phyloP scores from a whole-genome alignment of 2,888 invertebrate species.

The Elegia similella region DNA sequence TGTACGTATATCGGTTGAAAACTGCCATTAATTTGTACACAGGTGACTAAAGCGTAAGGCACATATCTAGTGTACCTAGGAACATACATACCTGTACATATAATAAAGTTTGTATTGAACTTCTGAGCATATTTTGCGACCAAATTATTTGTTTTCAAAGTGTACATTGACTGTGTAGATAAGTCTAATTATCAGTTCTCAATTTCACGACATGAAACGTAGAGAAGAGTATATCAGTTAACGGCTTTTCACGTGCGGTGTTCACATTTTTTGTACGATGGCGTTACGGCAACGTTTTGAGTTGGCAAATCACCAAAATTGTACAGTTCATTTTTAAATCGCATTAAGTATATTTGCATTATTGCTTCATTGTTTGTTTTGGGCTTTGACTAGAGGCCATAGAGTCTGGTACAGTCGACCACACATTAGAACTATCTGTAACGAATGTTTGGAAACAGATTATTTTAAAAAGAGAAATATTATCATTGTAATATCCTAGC shows the following conservation, averaged over 20 bases:
- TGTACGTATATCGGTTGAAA: constrained; percentile 52
- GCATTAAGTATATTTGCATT: constrained; percentile 12
- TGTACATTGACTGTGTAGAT: constrained; percentile 27
- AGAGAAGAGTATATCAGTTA: constrained; percentile 4
- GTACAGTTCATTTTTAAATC: constrained; percentile 19
- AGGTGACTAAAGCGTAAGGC: constrained; percentile 52
- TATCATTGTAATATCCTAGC: too few species aligned
- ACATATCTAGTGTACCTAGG: constrained; percentile 20
- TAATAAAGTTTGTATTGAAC: constrained; percentile 19
- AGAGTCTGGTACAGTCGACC: not conserved
- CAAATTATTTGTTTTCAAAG: constrained; percentile 21
- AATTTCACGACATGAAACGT: constrained; percentile 2
- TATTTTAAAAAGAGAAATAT: too few species aligned
- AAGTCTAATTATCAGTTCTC: not conserved
- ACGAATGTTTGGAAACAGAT: too few species aligned
- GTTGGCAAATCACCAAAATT: constrained; percentile 28
- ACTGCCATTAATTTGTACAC: constrained; percentile 48
- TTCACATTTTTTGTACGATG: constrained; percentile 14
- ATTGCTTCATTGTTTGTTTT: constrained; percentile 13
- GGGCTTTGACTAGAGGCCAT: not conserved
- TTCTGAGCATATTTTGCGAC: constrained; percentile 32
- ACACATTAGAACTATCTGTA: too few species aligned
- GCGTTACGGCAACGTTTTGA: constrained; percentile 22
- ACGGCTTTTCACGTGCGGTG: constrained; percentile 18
- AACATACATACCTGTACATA: constrained; percentile 33